These are phyloP conservation scores for Rhinopomastus cyanomelas DNA, from an alignment of 2,113 vertebrate species.

Conservation along the genomic window DNA sequence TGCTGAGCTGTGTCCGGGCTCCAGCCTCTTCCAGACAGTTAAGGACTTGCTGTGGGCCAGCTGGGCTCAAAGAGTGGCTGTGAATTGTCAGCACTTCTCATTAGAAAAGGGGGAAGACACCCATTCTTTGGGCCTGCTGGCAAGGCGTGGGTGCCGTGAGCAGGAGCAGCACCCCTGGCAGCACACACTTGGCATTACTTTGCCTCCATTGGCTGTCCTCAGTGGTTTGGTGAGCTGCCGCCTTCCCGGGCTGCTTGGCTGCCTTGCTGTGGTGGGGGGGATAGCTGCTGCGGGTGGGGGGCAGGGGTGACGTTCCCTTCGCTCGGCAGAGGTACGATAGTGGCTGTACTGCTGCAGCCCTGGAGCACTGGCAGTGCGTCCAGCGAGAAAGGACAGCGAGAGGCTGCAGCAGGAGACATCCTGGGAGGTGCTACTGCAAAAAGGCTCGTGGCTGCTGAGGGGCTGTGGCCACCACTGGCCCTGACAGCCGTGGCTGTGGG, in stretches of 20 bases:
- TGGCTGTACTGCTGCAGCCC: slow-evolving; percentile 10
- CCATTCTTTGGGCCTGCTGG: neutral
- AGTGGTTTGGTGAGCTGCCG: neutral
- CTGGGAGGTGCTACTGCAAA: neutral
- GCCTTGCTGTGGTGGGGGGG: neutral
- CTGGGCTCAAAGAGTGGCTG: neutral
- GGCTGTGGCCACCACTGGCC: rapidly evolving
- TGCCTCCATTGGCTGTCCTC: slow-evolving; percentile 24
- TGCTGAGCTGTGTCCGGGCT: neutral
- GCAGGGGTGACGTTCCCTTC: neutral
- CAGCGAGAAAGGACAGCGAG: neutral
- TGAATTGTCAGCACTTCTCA: neutral
- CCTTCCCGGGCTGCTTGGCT: neutral
- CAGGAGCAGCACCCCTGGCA: neutral
- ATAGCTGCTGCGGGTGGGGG: slow-evolving; percentile 2
- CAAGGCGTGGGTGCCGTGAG: neutral
- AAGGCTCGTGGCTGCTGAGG: neutral
- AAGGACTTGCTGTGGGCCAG: neutral
- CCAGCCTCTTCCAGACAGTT: neutral
- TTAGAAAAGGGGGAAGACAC: neutral
- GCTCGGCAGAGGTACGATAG: neutral
- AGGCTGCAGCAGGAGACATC: neutral
- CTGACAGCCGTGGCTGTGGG: rapidly evolving
- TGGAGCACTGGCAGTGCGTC: neutral
- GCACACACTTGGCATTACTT: neutral